A percentile compares a stretch with the other conserved stretches of the same genome.
Conservation (phyloP, 2,888 invertebrate species). For the Aphidius colemani region DNA sequence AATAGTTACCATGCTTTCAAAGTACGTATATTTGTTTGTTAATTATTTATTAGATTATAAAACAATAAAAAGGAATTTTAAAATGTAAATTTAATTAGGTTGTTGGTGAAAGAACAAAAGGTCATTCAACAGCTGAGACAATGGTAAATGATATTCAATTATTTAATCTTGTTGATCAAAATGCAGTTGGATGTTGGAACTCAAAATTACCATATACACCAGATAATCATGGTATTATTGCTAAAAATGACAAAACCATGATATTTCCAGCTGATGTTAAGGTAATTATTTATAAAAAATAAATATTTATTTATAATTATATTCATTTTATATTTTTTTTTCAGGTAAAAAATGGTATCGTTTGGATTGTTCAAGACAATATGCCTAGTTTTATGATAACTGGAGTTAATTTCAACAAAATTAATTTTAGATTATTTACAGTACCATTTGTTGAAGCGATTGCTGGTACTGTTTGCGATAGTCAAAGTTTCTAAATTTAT, state of each 20-base stretch:
- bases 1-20: conserved; percentile 75
- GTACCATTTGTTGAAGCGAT: conserved; percentile 70
- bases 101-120: conserved; percentile 68
- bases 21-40: conserved; percentile 42
- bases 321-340: conserved; percentile 15
- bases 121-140: conserved; percentile 75
- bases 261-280: conserved; percentile 82
- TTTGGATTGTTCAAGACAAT: conserved; percentile 81
- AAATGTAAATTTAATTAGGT: conserved; percentile 37
- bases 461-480: conserved; percentile 74
- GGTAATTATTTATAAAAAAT: conserved; percentile 56
- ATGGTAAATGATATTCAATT: conserved; percentile 79
- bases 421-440: conserved; percentile 77
- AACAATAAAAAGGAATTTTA: too few species aligned
- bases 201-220: conserved; percentile 69
- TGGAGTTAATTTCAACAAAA: conserved; percentile 73
- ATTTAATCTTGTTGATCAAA: conserved; percentile 79
- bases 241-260: conserved; percentile 75
- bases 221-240: conserved; percentile 72
- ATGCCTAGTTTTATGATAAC: conserved; percentile 79
- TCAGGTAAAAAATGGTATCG: conserved; percentile 69
- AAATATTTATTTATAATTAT: not conserved
- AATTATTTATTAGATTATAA: not conserved
- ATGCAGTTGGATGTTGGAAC: conserved; percentile 84
- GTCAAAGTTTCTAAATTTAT: not conserved